Evolutionary conservation across 1,140 invertebrate genomes (phyloP).

Genomic region (Lamellibrachia luymesi): DNA sequence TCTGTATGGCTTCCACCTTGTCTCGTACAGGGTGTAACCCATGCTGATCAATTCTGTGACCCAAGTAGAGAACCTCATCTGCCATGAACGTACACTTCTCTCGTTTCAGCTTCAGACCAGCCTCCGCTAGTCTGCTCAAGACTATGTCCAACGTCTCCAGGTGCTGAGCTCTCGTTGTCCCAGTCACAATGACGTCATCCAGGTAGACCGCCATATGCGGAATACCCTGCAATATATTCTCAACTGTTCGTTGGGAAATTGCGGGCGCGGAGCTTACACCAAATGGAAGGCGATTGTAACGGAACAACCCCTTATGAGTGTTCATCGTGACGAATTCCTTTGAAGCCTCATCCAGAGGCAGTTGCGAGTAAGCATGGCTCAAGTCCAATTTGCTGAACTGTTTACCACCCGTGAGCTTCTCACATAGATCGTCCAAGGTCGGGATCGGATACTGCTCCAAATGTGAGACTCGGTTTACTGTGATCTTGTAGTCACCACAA

Average conservation of each 20-base stretch:
- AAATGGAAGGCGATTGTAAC: conserved; percentile 31
- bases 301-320: too few relatives aligned
- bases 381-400: conserved; percentile 45
- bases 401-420: conserved; percentile 31
- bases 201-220: not conserved
- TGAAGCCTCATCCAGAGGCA: conserved; percentile 38
- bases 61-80: conserved; percentile 29
- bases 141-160: not conserved
- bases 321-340: too few relatives aligned
- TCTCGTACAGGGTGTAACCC: not conserved
- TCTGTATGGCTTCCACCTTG: not conserved
- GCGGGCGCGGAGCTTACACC: conserved; percentile 56
- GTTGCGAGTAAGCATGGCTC: conserved; percentile 41
- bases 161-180: not conserved
- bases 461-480: conserved; percentile 43
- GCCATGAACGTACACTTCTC: conserved; percentile 33
- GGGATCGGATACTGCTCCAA: conserved; percentile 35
- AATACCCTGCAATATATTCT: conserved; percentile 37
- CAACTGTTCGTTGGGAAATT: conserved; percentile 58
- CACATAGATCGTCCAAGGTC: conserved; percentile 34
- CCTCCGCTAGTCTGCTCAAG: conserved; percentile 18
- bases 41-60: conserved; percentile 22
- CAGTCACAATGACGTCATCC: not conserved
- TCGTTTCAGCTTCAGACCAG: too few relatives aligned
- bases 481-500: conserved; percentile 46